Evolutionary conservation across 2,888 invertebrate species (phyloP).

Genomic region (Rotaria sp.): DNA sequence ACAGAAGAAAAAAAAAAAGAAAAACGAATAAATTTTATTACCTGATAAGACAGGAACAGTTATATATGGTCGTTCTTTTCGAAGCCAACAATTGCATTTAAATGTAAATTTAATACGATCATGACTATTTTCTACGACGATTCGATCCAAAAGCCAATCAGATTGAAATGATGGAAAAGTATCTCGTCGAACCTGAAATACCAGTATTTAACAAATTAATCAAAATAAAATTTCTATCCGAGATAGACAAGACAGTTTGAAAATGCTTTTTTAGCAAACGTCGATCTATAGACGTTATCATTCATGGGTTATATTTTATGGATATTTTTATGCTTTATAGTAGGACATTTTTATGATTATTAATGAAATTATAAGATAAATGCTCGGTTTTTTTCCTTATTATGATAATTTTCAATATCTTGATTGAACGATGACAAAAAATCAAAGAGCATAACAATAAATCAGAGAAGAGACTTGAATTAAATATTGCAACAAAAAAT

Average conservation of each 20-base stretch:
- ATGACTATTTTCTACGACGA: not conserved
- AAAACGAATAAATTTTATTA: not conserved
- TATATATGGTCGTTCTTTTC: not conserved
- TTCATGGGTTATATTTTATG: not conserved
- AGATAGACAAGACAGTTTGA: too few relatives aligned
- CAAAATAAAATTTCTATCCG: not conserved
- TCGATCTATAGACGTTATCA: not conserved
- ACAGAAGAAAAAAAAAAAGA: too few relatives aligned
- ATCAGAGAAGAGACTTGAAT: too few relatives aligned
- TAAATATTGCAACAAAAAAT: too few relatives aligned
- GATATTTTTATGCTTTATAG: not conserved
- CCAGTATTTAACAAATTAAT: not conserved
- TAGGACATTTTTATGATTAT: not conserved
- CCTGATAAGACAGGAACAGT: not conserved
- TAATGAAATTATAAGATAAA: not conserved
- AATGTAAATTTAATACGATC: not conserved
- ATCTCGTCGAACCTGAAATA: not conserved
- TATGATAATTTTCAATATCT: not conserved
- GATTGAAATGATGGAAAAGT: not conserved
- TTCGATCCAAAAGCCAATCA: not conserved
- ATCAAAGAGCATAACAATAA: not conserved
- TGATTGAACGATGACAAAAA: not conserved
- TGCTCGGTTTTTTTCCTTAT: not conserved
- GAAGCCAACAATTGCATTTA: not conserved
- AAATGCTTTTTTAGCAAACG: too few relatives aligned